Percentiles rank a stretch among this genome's conserved stretches.
These are phyloP conservation scores for Hydrochoerus hydrochaeris DNA, from an alignment of 2,113 vertebrate genomes.

Conservation along the genomic window DNA sequence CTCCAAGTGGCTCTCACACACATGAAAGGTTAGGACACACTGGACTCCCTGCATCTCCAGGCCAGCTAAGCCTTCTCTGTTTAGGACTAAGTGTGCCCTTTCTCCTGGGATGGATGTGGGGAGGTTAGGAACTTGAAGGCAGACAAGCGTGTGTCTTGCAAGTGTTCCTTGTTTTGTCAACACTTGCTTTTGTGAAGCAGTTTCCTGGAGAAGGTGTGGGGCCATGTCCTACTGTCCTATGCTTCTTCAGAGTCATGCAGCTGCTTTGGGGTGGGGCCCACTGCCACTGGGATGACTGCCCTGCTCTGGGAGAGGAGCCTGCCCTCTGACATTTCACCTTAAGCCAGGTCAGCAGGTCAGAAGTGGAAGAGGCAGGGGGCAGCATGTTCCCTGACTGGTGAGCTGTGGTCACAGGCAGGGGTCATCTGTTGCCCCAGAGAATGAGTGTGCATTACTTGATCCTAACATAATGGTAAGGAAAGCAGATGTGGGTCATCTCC, in stretches of 20 bases:
- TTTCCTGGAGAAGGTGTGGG: background rate
- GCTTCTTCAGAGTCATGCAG: background rate
- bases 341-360: background rate
- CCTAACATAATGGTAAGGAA: background rate
- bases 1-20: rapidly evolving
- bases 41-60: background rate
- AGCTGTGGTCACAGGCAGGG: background rate
- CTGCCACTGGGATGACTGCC: background rate
- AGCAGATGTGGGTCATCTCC: background rate
- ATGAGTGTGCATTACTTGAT: background rate
- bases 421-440: background rate
- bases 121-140: background rate
- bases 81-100: background rate
- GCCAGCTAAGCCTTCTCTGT: background rate
- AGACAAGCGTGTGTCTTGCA: background rate
- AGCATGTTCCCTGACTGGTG: rapidly evolving
- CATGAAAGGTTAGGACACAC: rapidly evolving
- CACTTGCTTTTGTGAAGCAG: background rate
- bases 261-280: background rate
- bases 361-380: background rate
- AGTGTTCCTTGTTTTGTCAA: background rate
- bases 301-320: background rate
- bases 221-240: rapidly evolving
- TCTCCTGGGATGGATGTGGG: background rate
- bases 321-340: background rate